Conservation (phyloP, 2,888 invertebrate species). For the Aromia moschata region DNA sequence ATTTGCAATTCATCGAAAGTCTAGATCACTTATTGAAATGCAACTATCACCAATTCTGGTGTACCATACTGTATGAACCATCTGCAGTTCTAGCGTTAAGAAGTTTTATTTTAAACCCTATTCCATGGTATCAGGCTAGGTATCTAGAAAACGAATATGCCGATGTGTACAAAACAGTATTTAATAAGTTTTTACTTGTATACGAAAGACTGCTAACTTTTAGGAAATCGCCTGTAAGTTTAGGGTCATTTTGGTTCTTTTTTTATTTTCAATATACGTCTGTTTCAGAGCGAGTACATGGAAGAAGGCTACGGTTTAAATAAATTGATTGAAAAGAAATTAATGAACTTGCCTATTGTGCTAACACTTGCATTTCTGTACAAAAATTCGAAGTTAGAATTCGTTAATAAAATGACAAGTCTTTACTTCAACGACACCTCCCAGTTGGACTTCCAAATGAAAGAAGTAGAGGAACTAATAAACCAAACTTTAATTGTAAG, state of each 20-base stretch:
- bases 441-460: slow-evolving; percentile 48
- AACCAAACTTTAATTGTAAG: slow-evolving; percentile 55
- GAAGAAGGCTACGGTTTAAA: slow-evolving; percentile 48
- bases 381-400: slow-evolving; percentile 48
- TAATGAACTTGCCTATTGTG: slow-evolving; percentile 55
- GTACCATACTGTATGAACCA: slow-evolving; percentile 56
- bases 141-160: slow-evolving; percentile 62
- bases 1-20: slow-evolving; percentile 51
- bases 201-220: slow-evolving; percentile 82
- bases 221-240: slow-evolving; percentile 75
- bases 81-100: slow-evolving; percentile 49
- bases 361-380: slow-evolving; percentile 54
- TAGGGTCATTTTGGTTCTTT: not conserved
- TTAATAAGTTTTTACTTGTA: slow-evolving; percentile 74
- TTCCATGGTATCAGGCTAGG: slow-evolving; percentile 58
- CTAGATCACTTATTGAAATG: slow-evolving; percentile 56
- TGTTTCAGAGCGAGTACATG: slow-evolving; percentile 58
- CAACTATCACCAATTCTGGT: slow-evolving; percentile 61
- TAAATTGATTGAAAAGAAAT: slow-evolving; percentile 51
- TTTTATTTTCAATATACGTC: slow-evolving; percentile 3
- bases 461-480: slow-evolving; percentile 53
- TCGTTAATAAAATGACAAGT: slow-evolving; percentile 51
- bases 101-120: slow-evolving; percentile 55
- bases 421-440: slow-evolving; percentile 52
- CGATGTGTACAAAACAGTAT: slow-evolving; percentile 67